Evolutionary conservation across 2,113 vertebrate genomes (phyloP).

Genomic region (Dasyprocta punctata): DNA sequence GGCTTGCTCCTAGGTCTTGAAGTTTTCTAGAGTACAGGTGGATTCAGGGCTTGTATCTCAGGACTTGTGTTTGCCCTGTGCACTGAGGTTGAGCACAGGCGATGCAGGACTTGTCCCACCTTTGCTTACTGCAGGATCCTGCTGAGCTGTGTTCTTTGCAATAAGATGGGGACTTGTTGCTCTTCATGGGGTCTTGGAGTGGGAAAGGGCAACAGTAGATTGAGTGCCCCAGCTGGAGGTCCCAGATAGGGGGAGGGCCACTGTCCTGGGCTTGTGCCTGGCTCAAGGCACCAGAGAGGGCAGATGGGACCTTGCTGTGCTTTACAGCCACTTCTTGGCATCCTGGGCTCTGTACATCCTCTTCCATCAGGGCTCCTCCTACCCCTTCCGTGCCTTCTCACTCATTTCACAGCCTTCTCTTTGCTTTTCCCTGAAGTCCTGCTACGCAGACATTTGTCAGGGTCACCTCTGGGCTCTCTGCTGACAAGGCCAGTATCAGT

Average conservation of each 20-base stretch:
- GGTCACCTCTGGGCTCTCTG: neutral
- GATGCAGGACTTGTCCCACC: fast-evolving
- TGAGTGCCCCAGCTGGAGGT: neutral
- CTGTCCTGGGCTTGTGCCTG: neutral
- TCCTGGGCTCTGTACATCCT: fast-evolving
- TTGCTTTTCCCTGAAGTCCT: neutral
- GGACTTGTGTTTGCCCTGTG: neutral
- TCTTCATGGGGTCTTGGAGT: neutral
- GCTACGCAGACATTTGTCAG: neutral
- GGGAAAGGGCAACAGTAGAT: neutral
- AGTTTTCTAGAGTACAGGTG: neutral
- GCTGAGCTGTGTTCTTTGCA: neutral
- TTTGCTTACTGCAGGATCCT: neutral
- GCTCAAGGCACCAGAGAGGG: neutral
- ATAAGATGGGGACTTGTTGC: neutral
- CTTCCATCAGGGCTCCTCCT: neutral
- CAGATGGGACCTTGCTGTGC: neutral
- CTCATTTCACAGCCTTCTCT: neutral
- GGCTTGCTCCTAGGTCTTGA: neutral
- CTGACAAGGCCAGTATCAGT: too few relatives aligned
- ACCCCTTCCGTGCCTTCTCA: neutral
- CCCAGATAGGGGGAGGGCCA: fast-evolving
- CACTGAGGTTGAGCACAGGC: neutral
- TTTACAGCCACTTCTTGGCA: too few relatives aligned
- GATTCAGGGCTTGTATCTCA: neutral